Conservation (phyloP, 2,113 vertebrate species). For the Sterrhoptilus dennistouni region DNA sequence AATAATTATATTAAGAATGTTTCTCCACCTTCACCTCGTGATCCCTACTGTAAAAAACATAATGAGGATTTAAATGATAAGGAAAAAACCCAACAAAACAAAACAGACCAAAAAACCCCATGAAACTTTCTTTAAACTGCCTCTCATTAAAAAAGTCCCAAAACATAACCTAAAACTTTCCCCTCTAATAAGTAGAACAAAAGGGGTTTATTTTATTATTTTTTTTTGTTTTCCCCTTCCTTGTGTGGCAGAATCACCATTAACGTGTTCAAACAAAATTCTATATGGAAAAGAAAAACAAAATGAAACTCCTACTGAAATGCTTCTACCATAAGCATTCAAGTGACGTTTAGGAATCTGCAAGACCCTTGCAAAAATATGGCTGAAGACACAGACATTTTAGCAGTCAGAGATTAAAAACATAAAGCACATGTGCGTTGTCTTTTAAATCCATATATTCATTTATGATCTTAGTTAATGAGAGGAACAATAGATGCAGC, state of each 20-base stretch:
- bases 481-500: neutral
- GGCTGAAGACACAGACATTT: neutral
- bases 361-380: neutral
- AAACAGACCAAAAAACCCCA: neutral
- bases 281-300: neutral
- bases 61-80: neutral
- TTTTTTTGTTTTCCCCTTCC: neutral
- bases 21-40: neutral
- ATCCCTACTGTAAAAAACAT: neutral
- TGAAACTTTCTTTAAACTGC: neutral
- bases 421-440: no score
- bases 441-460: neutral
- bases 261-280: neutral
- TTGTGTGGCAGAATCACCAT: neutral
- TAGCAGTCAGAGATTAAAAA: neutral
- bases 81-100: neutral
- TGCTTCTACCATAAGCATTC: neutral
- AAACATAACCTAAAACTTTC: neutral
- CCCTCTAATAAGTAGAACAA: neutral
- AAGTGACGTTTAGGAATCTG: neutral
- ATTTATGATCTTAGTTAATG: rapidly evolving
- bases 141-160: neutral
- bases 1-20: neutral
- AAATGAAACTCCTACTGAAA: neutral
- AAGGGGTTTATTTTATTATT: neutral